Base-by-base conservation (phyloP, 1,140 invertebrate species). In the Nasonia vitripennis region DNA sequence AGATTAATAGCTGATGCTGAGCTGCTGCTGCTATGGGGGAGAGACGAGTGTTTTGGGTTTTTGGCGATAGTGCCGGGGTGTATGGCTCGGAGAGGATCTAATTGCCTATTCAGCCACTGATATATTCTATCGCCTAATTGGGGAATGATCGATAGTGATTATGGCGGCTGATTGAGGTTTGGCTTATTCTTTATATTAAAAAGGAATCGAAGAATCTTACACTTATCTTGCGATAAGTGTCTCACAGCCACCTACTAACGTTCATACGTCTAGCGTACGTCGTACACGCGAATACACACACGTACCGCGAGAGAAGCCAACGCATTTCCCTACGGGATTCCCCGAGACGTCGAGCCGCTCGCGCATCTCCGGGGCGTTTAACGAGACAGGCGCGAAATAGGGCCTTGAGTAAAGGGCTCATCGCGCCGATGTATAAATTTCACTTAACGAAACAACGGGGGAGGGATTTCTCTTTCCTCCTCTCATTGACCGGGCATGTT, bases 301-400 rank as follows among this genome's bases (percentile, higher is more conserved):
- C 6, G 34, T 37, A 55, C 17, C 0, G 12, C 6, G 5, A 70
- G 5, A 70, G 0, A 20, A 31, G 71, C 31, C 71, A 31, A 74
- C 34, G 23, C 31, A 0, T 34, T 75, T 17, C 34, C 31, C 73
- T 14, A 71, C 37, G 73, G 73, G 73, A 75, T 14, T 75, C 73
- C 73, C 3, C 7, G 20, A 34, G 14, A n/a, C 5, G 31, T 17
- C 17, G 37, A 14, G 31, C 17, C 34, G 34, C 5, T 2, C 34
- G 34, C 34, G 31, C 73, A 71, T 75, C 37, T 41, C 73, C 55
- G 14, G 20, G 55, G 55, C 55, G 55, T 62, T 62, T 45, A 75
- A 75, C 73, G 73, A 75, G 73, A 41, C 73, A 41, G 20, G 31
- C 73, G 73, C 20, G 73, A 75, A 37, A 75, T 75, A 75, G 73